Evolutionary conservation across 2,888 invertebrate species (phyloP).

Genomic region (Archips crataeganus): DNA sequence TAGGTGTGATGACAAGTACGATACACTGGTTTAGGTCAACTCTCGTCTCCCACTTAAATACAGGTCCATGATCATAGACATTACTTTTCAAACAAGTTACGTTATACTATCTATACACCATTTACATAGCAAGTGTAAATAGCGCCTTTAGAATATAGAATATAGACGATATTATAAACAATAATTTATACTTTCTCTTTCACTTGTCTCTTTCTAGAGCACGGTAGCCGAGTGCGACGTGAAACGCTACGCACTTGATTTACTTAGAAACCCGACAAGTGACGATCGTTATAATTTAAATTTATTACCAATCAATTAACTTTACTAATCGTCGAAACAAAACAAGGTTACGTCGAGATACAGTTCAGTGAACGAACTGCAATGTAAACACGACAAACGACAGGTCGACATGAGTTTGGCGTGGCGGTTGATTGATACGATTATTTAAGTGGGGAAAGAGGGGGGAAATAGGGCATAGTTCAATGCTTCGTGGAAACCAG

Average conservation of each 20-base stretch:
- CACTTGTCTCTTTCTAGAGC: slow-evolving; percentile 31
- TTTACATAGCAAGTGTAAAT: background rate
- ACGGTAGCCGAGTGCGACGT: slow-evolving; percentile 13
- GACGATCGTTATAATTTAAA: slow-evolving; percentile 25
- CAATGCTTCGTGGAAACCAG: background rate
- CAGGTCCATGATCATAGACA: background rate
- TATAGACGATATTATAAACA: slow-evolving; percentile 27
- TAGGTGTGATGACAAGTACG: too few relatives aligned
- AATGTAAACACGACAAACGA: slow-evolving; percentile 28
- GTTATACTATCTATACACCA: slow-evolving; percentile 13
- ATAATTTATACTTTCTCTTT: slow-evolving; percentile 34
- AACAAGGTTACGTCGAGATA: slow-evolving; percentile 26
- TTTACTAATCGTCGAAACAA: slow-evolving; percentile 26
- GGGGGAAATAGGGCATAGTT: background rate
- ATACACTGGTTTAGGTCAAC: too few relatives aligned
- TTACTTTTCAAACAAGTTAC: slow-evolving; percentile 20
- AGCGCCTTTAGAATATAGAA: background rate
- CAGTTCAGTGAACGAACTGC: slow-evolving; percentile 29
- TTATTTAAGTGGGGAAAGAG: slow-evolving; percentile 22
- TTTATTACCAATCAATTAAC: slow-evolving; percentile 32
- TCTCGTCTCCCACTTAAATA: too few relatives aligned
- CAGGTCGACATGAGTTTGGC: slow-evolving; percentile 33
- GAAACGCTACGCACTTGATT: slow-evolving; percentile 30
- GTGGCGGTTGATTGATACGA: slow-evolving; percentile 34
- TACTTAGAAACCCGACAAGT: slow-evolving; percentile 26